Conservation (phyloP, 2,888 invertebrate species). For the Latrodectus elegans region DNA sequence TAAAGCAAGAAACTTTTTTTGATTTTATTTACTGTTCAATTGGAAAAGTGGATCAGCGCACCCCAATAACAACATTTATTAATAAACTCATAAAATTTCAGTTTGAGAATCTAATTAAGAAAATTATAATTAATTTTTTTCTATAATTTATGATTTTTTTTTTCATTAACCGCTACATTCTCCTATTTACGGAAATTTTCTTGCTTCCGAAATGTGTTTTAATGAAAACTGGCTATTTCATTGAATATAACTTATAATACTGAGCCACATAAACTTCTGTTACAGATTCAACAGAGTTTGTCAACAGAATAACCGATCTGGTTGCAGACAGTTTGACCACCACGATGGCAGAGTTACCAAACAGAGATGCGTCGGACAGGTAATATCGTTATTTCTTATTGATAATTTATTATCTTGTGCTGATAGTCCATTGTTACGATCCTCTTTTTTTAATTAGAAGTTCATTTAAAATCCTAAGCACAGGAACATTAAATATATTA, state of each 20-base stretch:
- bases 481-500: too few species aligned
- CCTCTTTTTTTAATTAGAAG: too few species aligned
- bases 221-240: not conserved
- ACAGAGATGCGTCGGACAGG: conserved; percentile 37
- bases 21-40: too few species aligned
- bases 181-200: not conserved
- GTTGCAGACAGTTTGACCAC: conserved; percentile 36
- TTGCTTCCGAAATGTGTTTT: not conserved
- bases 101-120: not conserved
- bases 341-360: conserved; percentile 49
- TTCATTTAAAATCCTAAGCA: too few species aligned
- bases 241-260: not conserved
- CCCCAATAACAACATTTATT: too few species aligned
- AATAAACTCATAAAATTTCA: too few species aligned
- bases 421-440: too few species aligned
- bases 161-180: not conserved
- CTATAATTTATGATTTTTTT: not conserved
- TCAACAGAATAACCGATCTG: conserved; percentile 26
- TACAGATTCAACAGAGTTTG: conserved; percentile 48
- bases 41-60: too few species aligned
- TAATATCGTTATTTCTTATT: not conserved
- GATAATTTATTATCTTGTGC: too few species aligned
- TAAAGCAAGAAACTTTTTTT: too few species aligned
- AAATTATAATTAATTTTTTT: not conserved
- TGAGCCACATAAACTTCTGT: not conserved